Conservation (phyloP, 1,140 invertebrate genomes). For the Cecropterus lyciades region DNA sequence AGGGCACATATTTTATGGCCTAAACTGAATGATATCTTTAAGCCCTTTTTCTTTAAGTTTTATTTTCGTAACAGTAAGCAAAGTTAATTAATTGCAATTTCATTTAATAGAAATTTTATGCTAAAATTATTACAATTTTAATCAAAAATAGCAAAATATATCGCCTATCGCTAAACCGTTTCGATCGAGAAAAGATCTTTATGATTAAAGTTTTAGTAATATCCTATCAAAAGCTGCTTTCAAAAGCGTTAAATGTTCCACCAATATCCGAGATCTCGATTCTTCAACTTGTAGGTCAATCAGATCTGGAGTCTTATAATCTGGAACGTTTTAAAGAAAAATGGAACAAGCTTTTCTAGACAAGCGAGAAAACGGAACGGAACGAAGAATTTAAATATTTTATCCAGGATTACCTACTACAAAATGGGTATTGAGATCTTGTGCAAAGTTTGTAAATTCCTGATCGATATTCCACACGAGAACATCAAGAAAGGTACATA, state of each 20-base stretch:
- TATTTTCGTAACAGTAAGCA: too few species aligned
- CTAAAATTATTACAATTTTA: too few species aligned
- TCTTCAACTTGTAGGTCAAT: slow-evolving; percentile 31
- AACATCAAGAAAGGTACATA: neutral
- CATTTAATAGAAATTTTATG: too few species aligned
- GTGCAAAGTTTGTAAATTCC: neutral
- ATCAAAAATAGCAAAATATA: too few species aligned
- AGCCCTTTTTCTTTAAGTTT: too few species aligned
- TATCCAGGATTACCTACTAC: slow-evolving; percentile 18
- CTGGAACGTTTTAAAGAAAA: slow-evolving; percentile 23
- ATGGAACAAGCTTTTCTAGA: slow-evolving; percentile 26
- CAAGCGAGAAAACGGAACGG: slow-evolving; percentile 6
- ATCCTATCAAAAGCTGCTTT: slow-evolving; percentile 24
- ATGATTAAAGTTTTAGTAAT: slow-evolving; percentile 25
- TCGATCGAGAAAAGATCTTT: neutral
- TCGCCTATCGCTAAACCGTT: too few species aligned
- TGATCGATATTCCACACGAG: neutral
- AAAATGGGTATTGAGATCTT: neutral
- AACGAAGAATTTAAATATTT: slow-evolving; percentile 23
- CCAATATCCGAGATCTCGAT: slow-evolving; percentile 27
- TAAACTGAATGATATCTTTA: too few species aligned
- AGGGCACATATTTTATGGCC: too few species aligned
- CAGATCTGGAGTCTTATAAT: slow-evolving; percentile 29
- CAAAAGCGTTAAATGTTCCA: slow-evolving; percentile 18
- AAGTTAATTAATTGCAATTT: too few species aligned